Evolutionary conservation across 2,113 vertebrate genomes (phyloP).

Genomic region (Chaetodon trifascialis): DNA sequence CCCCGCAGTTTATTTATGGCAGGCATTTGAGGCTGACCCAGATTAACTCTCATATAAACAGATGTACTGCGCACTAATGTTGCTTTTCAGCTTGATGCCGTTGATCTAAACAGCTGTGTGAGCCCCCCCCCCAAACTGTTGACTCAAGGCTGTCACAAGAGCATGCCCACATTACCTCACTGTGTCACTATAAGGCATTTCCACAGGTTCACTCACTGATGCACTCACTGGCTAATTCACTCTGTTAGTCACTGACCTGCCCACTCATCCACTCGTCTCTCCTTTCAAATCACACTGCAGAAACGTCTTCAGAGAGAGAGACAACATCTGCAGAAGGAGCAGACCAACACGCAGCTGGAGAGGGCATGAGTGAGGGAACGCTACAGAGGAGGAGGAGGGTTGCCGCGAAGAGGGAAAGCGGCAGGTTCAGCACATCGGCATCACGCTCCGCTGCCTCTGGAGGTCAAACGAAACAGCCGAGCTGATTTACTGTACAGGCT

Average conservation of each 20-base stretch:
- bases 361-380: conserved; percentile 24
- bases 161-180: background rate
- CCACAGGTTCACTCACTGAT: conserved; percentile 26
- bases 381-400: conserved; percentile 22
- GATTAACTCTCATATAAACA: conserved; percentile 36
- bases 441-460: conserved; percentile 67
- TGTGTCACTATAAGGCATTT: conserved; percentile 11
- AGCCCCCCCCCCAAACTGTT: background rate
- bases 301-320: background rate
- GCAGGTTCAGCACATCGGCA: conserved; percentile 72
- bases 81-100: conserved; percentile 11
- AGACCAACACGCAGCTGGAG: conserved; percentile 3
- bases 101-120: conserved; percentile 4
- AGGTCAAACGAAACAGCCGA: conserved; percentile 72
- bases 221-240: conserved; percentile 28
- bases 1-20: conserved; percentile 39
- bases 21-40: conserved; percentile 36
- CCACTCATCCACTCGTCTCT: conserved; percentile 31
- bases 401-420: conserved; percentile 56
- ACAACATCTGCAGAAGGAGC: conserved; percentile 7
- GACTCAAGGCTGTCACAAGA: background rate
- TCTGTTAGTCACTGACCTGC: background rate
- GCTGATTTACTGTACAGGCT: conserved; percentile 66
- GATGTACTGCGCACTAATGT: conserved; percentile 1
- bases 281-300: conserved; percentile 11